Base-by-base conservation (phyloP, 2,888 invertebrate species). In the Parnassius smintheus region DNA sequence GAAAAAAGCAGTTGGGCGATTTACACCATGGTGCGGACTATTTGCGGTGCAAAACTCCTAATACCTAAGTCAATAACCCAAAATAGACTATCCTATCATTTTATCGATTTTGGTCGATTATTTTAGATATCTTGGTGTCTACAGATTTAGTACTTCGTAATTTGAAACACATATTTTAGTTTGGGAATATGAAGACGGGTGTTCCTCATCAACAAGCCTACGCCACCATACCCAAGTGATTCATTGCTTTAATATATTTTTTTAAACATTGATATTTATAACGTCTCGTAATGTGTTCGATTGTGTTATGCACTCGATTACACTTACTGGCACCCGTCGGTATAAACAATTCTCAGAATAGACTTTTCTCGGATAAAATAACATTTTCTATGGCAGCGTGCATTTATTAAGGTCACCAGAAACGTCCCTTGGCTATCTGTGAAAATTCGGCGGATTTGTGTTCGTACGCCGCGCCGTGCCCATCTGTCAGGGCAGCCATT, bases 331-430 rank as follows among this genome's bases (percentile, higher is more conserved):
- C 75, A 74, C 72, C 69, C 71, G 72, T 70, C 68, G 77, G 74
- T 77, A 72, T 72, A 70, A 68, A 74, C 75, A 83, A 81, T 83
- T 83, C 77, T 77, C 64, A 72, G 75, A 81, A 77, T 75, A 80
- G 72, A 72, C 44, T 69, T 73, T 66, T 69, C 71, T 66, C 70
- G 71, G 68, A 68, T 25, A 4, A 67, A 72, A 49, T 18, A 56
- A 66, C 60, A 69, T 74, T 77, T 75, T 77, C 74, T 73, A 76
- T 68, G 71, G 70, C 64, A 71, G 59, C 65, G 65, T 13, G n/a
- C 66, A 42, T 56, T 56, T 57, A 56, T 66, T 64, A 67, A 67
- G 69, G 69, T 60, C 65, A 64, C 61, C 18, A 25, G 44, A 44
- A 22, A 51, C 25, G 49, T 54, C 49, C 18, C 45, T 9, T 0